A percentile compares a stretch with the other conserved stretches of the same genome.
Conservation (phyloP, 2,797 vertebrate genomes). For the Cephalopachus bancanus region DNA sequence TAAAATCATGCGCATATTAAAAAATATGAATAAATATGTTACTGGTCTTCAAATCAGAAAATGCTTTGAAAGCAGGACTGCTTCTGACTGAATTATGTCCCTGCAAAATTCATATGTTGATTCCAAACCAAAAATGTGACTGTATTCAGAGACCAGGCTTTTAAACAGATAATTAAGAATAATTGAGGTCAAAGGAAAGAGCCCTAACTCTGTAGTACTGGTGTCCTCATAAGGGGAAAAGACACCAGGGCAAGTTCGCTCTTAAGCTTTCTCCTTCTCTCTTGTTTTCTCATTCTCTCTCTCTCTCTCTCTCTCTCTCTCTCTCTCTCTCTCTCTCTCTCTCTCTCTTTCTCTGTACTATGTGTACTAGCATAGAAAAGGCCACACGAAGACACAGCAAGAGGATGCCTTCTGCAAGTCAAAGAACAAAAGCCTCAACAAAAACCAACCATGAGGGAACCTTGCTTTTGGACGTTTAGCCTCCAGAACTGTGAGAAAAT, state of each 20-base stretch:
- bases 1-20: neutral
- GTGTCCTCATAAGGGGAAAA: neutral
- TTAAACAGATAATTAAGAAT: neutral
- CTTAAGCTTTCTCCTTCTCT: neutral
- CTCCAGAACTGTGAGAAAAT: conserved; percentile 2
- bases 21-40: neutral
- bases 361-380: neutral
- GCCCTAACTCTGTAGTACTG: neutral
- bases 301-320: neutral
- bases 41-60: neutral
- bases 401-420: neutral
- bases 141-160: neutral
- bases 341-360: no score
- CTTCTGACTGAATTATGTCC: neutral
- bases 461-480: neutral
- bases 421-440: neutral
- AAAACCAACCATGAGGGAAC: neutral
- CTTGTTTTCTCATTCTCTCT: neutral
- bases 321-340: neutral
- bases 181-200: neutral
- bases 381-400: neutral
- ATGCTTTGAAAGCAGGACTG: neutral
- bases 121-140: neutral
- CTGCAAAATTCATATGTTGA: neutral
- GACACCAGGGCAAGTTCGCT: neutral